A percentile compares a stretch with the other conserved stretches of the same genome.
phyloP scores from a whole-genome alignment of 2,113 vertebrate species.

The Oncorhynchus clarkii region DNA sequence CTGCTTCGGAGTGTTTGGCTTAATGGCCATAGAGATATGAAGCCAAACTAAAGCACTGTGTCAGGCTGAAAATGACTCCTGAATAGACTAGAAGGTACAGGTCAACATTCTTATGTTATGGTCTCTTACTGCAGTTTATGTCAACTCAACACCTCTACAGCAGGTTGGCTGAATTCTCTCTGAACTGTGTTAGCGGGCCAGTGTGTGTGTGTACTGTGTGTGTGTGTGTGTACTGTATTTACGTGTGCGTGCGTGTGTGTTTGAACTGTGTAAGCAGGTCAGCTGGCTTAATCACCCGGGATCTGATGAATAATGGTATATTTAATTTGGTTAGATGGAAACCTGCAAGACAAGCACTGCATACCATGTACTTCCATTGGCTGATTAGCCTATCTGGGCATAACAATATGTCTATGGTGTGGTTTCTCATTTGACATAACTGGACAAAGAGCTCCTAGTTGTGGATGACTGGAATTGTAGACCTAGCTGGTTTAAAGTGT shows the following conservation, averaged over 20 bases:
- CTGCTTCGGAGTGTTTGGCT: slow-evolving; percentile 18
- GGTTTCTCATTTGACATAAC: slow-evolving; percentile 6
- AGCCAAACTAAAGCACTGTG: slow-evolving; percentile 39
- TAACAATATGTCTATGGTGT: slow-evolving; percentile 24
- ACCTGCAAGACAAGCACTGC: slow-evolving; percentile 52
- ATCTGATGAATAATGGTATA: slow-evolving; percentile 62
- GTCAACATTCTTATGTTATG: slow-evolving; percentile 51
- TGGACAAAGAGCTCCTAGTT: background rate
- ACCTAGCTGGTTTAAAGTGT: background rate
- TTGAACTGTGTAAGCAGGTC: slow-evolving; percentile 50
- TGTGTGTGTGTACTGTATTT: too few species aligned
- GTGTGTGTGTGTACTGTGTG: background rate
- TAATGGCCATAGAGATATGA: slow-evolving; percentile 55
- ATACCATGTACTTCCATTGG: slow-evolving; percentile 15
- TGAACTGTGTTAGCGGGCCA: slow-evolving; percentile 50
- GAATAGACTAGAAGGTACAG: slow-evolving; percentile 52
- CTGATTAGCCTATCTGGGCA: slow-evolving; percentile 54
- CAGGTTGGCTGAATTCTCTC: slow-evolving; percentile 47
- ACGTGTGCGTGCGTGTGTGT: too few species aligned
- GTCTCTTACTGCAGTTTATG: slow-evolving; percentile 50
- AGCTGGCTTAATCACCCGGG: slow-evolving; percentile 40
- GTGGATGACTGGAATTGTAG: background rate
- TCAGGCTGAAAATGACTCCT: slow-evolving; percentile 54
- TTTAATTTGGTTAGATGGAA: slow-evolving; percentile 62
- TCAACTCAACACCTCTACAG: slow-evolving; percentile 56